A percentile compares a stretch with the other conserved stretches of the same genome.
Evolutionary conservation across 2,888 invertebrate genomes (phyloP).

Genomic region (Saturnia pavonia): DNA sequence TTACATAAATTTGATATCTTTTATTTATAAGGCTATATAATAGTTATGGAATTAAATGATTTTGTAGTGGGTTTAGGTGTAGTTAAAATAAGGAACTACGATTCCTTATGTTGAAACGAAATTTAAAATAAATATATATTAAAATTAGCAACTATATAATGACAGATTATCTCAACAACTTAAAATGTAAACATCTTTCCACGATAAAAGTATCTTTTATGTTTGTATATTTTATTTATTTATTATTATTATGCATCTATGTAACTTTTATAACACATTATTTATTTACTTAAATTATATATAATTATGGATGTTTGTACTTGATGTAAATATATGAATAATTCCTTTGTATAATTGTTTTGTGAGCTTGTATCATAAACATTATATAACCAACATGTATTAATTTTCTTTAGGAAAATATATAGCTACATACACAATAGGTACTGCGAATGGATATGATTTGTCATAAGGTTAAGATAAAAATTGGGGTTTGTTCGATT

Average conservation of each 20-base stretch:
- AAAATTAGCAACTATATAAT: conserved; percentile 60
- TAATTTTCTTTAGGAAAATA: background rate
- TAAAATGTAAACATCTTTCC: conserved; percentile 13
- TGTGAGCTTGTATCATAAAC: background rate
- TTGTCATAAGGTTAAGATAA: background rate
- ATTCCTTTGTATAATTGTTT: background rate
- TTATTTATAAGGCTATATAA: conserved; percentile 6
- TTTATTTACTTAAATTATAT: background rate
- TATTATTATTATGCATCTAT: background rate
- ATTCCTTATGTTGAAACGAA: conserved; percentile 71
- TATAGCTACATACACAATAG: background rate
- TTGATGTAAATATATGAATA: background rate
- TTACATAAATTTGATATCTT: background rate
- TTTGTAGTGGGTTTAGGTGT: conserved; percentile 35
- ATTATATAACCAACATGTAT: background rate
- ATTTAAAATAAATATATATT: conserved; percentile 64
- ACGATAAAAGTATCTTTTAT: background rate
- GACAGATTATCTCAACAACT: conserved; percentile 43
- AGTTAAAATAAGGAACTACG: conserved; percentile 37
- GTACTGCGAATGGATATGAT: background rate
- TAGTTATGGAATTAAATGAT: background rate
- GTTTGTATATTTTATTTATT: background rate
- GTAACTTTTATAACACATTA: background rate
- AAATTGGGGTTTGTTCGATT: background rate
- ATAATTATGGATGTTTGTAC: background rate